Base-by-base conservation (phyloP, 2,888 invertebrate genomes). In the Glaucopsyche alexis region DNA sequence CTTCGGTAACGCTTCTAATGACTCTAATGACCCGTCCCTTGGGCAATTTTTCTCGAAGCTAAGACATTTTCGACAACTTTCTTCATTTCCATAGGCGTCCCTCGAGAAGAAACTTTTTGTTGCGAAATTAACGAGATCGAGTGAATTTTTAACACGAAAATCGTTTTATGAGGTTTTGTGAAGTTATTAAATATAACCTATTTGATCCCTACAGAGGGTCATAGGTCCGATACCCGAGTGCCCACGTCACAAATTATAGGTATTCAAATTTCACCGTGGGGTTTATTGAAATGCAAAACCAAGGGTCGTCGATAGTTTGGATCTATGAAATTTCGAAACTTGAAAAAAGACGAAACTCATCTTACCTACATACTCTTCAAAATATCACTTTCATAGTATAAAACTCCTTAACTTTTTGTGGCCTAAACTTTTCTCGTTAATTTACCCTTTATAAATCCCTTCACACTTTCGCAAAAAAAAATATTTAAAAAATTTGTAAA, bases 21-120 rank as follows among this genome's bases (percentile, higher is more conserved):
- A 71, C 78, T 78, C 77, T 81, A 82, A 82, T 80, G 78, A 80
- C 78, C 77, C 73, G 70, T 77, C 80, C 78, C 79, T 70, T 50
- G 72, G 76, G 78, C 77, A 78, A 78, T 75, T 78, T 76, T 79
- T 76, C 75, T 75, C 75, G 75, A 77, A 78, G 77, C 77, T 76
- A 75, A 77, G 78, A 78, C 76, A 78, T 80, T 79, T 79, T 76
- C 74, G 75, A 71, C 74, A 80, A 82, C 79, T 81, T 69, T 49
- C 29, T 81, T 79, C 78, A 78, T 79, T 78, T 78, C 77, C 77
- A 75, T 74, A 76, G 76, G 76, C 75, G 75, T 79, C 80, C 79
- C 79, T 72, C 66, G 77, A 75, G 79, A 76, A 42, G 74, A 73
- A 77, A 78, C 77, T 78, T 80, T 77, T 79, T 80, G 78, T 78